These are phyloP conservation scores for Andrena marginata DNA, from an alignment of 2,888 invertebrate genomes.

Conservation along the genomic window DNA sequence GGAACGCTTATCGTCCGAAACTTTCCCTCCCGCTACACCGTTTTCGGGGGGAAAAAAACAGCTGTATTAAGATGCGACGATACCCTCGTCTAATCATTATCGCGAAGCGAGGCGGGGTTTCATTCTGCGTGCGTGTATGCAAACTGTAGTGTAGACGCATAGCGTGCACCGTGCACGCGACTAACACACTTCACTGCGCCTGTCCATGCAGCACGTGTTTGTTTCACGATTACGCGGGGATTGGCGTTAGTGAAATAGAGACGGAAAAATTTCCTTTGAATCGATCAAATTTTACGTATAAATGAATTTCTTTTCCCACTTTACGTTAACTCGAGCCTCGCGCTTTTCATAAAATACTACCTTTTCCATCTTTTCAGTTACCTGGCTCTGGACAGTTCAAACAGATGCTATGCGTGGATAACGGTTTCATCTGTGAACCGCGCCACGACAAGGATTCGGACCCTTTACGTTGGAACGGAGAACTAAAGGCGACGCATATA, in stretches of 20 bases:
- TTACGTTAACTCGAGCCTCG: too few relatives aligned
- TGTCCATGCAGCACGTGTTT: slow-evolving; percentile 25
- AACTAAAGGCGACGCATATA: slow-evolving; percentile 91
- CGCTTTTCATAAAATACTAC: not conserved
- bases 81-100: slow-evolving; percentile 7
- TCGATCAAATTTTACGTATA: too few relatives aligned
- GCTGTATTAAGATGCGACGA: not conserved
- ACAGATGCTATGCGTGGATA: slow-evolving; percentile 94
- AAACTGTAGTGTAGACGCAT: not conserved
- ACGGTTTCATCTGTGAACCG: slow-evolving; percentile 92
- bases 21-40: not conserved
- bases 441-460: slow-evolving; percentile 86
- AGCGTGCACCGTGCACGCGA: slow-evolving; percentile 7
- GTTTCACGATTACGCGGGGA: not conserved
- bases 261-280: not conserved
- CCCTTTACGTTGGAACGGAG: slow-evolving; percentile 86
- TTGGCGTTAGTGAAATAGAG: too few relatives aligned
- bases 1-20: not conserved
- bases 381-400: slow-evolving; percentile 88
- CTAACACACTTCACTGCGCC: slow-evolving; percentile 25
- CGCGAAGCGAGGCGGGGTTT: not conserved
- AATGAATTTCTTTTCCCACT: too few relatives aligned
- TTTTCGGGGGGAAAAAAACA: too few relatives aligned
- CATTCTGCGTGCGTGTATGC: not conserved
- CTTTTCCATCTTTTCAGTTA: slow-evolving; percentile 73